Evolutionary conservation across 1,140 invertebrate genomes (phyloP), one percentile per base, ranked within the genome.

Genomic region (Panagrolaimus sp.): DNA sequence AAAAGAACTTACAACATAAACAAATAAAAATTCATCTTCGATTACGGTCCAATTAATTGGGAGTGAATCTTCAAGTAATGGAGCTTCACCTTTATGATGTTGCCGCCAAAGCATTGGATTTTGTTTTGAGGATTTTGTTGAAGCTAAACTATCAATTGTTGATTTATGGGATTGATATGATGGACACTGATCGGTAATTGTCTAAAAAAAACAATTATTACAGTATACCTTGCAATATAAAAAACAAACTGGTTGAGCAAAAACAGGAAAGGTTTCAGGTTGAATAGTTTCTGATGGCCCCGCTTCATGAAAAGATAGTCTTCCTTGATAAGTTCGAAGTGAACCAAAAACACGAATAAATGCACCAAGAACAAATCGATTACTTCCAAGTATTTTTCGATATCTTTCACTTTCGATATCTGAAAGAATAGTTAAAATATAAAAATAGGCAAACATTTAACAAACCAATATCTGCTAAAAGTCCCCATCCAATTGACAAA

Each of bases 391-490:
- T 2, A 58, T 28, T 14, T 17, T 14, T n/a, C 52, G 52, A 14
- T 26, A 58, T 21, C 52, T 12, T 26, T 58, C 52, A 58, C 52
- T 58, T 21, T 58, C 52, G 8, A 58, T 58, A 58, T 58, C 52
- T 58, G 0, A 24, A 48, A 48, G 47, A 48, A n/a, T 26, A 58
- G 17, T 28, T n/a, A n/a, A 10, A 21, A 4, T 58, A 38, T 7
- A 38, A 38, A 4, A 7, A 38, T 38, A 4, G 2, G 32, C 7
- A 38, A 2, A 5, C 14, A 17, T 52, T 2, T 10, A 2, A 26
- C 52, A 1, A 21, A 58, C 52, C 52, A 58, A 58, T 58, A 58
- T 58, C 52, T n/a, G 52, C 52, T 12, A 58, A 21, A 12, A 58
- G 17, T 4, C 52, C 52, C 52, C 52, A 58, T 4, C 52, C 52